Percentiles rank a stretch among this genome's conserved stretches.
Conservation (phyloP, 2,113 vertebrate species). For the Uria aalge region DNA sequence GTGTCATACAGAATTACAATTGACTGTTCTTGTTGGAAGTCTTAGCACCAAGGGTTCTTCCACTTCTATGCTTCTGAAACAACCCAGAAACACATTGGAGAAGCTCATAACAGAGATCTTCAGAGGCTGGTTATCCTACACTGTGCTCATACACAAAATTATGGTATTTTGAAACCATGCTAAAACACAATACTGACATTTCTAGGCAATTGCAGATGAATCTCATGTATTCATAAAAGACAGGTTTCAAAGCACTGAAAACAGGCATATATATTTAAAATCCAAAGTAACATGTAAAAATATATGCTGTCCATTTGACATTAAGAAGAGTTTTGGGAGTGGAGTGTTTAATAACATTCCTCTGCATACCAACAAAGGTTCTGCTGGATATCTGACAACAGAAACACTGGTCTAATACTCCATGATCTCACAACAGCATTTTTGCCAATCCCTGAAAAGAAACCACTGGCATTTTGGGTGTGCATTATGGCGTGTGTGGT, state of each 20-base stretch:
- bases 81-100: not conserved
- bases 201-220: not conserved
- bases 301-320: not conserved
- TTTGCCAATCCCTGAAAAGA: not conserved
- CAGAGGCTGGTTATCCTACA: not conserved
- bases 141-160: not conserved
- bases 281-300: not conserved
- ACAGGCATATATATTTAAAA: not conserved
- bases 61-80: not conserved
- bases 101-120: not conserved
- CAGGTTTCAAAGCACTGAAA: not conserved
- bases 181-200: not conserved
- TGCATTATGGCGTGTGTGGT: not conserved
- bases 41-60: not conserved
- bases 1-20: not conserved
- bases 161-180: not conserved
- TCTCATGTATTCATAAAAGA: not conserved
- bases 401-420: not conserved
- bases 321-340: not conserved
- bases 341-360: not conserved
- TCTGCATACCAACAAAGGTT: not conserved
- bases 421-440: not conserved
- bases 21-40: not conserved
- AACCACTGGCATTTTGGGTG: slow-evolving; percentile 26
- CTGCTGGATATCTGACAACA: not conserved